Evolutionary conservation across 92 coral and sea anemone genomes (phyloP).

Genomic region (Pocillopora meandrina): DNA sequence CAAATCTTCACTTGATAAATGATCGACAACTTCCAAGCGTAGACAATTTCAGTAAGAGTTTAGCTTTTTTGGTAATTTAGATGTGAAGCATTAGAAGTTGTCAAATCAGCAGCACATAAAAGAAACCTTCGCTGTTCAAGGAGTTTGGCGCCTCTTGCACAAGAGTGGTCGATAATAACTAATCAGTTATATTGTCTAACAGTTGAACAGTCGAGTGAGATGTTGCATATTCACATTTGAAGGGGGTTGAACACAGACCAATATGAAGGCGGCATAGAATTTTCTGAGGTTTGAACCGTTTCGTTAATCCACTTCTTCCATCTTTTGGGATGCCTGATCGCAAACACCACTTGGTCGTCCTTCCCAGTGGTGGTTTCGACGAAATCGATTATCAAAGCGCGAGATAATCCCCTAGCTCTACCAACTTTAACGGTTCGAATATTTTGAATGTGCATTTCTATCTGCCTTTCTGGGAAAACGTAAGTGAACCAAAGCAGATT

Average conservation of each 20-base stretch:
- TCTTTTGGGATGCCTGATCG: not conserved
- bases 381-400: not conserved
- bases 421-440: not conserved
- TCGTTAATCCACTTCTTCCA: constrained; percentile 12
- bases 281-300: constrained; percentile 8
- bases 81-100: too few species aligned
- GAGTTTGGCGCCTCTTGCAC: too few species aligned
- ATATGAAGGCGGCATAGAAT: not conserved
- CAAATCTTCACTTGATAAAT: too few species aligned
- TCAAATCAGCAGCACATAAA: too few species aligned
- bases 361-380: not conserved
- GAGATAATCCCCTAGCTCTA: not conserved
- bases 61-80: too few species aligned
- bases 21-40: too few species aligned
- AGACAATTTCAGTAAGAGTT: too few species aligned
- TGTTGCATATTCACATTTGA: too few species aligned
- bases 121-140: too few species aligned
- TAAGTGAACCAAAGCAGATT: constrained; percentile 25
- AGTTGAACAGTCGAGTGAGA: not conserved
- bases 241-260: too few species aligned
- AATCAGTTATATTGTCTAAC: too few species aligned
- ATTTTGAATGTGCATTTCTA: constrained; percentile 8
- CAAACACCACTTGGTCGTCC: constrained; percentile 22
- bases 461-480: not conserved
- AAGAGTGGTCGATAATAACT: too few species aligned